phyloP scores from a whole-genome alignment of 2,113 vertebrate genomes.

The Stigmatopora argus region DNA sequence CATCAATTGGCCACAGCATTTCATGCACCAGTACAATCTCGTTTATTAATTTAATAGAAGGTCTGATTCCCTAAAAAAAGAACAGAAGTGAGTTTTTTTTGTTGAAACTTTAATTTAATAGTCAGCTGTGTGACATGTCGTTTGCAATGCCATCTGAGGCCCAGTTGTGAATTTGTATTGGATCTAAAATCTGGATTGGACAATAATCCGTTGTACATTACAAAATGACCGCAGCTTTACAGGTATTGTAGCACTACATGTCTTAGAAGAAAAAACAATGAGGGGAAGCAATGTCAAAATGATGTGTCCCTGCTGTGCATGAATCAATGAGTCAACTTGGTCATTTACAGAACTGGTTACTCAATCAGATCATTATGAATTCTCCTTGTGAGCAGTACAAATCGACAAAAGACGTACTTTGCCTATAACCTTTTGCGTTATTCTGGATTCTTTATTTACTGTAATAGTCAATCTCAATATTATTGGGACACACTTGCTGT shows the following conservation, averaged over 20 bases:
- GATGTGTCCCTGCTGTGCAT: constrained; percentile 3
- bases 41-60: neutral
- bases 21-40: neutral
- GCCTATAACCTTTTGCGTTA: neutral
- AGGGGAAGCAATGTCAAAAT: constrained; percentile 5
- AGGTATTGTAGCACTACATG: too few relatives aligned
- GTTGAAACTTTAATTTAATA: neutral
- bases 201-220: too few relatives aligned
- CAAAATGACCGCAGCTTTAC: too few relatives aligned
- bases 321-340: constrained; percentile 33
- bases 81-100: neutral
- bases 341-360: constrained; percentile 22
- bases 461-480: constrained; percentile 11
- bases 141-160: neutral
- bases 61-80: neutral
- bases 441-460: neutral
- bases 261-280: neutral
- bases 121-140: neutral
- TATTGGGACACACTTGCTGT: constrained; percentile 36
- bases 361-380: constrained; percentile 31
- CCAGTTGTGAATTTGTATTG: neutral
- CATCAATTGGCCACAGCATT: neutral
- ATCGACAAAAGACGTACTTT: constrained; percentile 5
- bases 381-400: constrained; percentile 39
- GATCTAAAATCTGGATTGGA: neutral